phyloP scores from a whole-genome alignment of 2,797 vertebrate species.

The Distichodus sexfasciatus region DNA sequence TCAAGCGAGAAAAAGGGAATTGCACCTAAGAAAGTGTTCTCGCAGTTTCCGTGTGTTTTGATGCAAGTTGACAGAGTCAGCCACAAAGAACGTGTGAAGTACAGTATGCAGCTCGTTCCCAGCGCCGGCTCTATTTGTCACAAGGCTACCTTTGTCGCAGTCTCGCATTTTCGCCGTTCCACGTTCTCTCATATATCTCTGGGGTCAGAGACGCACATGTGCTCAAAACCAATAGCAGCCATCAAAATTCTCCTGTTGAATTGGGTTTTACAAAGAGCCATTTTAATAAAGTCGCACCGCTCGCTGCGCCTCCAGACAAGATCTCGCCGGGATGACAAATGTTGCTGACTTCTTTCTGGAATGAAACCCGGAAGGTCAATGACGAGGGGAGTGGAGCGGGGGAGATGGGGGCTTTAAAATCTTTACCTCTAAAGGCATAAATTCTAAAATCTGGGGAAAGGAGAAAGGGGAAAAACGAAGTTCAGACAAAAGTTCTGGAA shows the following conservation, averaged over 20 bases:
- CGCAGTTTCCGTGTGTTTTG: conserved; percentile 4
- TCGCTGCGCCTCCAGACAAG: conserved; percentile 67
- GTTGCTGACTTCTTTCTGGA: conserved; percentile 73
- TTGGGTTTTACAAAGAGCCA: conserved; percentile 73
- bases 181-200: conserved; percentile 51
- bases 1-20: neutral
- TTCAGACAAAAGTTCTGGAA: conserved; percentile 41
- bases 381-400: conserved; percentile 45
- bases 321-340: conserved; percentile 76
- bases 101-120: conserved; percentile 32
- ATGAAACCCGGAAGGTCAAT: conserved; percentile 76
- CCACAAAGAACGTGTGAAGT: conserved; percentile 30
- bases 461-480: conserved; percentile 53
- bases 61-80: conserved; percentile 33
- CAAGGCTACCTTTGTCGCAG: conserved; percentile 42
- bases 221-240: conserved; percentile 50
- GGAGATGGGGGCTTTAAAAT: conserved; percentile 28
- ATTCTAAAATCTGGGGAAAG: conserved; percentile 73
- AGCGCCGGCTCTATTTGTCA: conserved; percentile 50
- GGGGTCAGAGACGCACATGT: conserved; percentile 41
- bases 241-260: conserved; percentile 56
- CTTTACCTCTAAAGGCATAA: conserved; percentile 67
- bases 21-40: neutral
- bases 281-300: conserved; percentile 69
- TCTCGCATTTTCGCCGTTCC: conserved; percentile 28